phyloP scores from a whole-genome alignment of 2,113 vertebrate genomes.

The Myrmecobius fasciatus region DNA sequence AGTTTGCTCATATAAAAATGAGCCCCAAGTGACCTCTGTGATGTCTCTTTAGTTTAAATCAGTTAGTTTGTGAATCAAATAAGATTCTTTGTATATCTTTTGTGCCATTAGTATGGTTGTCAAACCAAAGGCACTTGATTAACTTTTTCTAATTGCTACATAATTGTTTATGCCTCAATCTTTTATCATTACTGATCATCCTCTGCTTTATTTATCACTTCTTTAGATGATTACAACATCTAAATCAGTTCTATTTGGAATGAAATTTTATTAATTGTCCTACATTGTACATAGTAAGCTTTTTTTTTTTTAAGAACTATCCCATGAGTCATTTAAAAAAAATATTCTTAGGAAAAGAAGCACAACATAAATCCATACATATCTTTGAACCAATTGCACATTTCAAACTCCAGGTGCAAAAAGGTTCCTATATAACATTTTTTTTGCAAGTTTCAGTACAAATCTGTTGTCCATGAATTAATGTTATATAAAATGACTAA shows the following conservation, averaged over 20 bases:
- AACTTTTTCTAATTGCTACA: not conserved
- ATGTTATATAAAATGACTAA: not conserved
- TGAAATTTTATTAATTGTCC: not conserved
- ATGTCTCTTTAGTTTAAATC: not conserved
- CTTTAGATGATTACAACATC: not conserved
- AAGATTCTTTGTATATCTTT: not conserved
- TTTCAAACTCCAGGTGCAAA: not conserved
- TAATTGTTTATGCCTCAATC: not conserved
- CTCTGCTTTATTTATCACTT: not conserved
- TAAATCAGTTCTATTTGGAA: not conserved
- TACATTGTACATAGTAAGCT: not conserved
- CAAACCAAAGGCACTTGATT: not conserved
- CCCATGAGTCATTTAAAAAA: not conserved
- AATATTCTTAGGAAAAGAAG: not conserved
- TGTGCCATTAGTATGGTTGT: not conserved
- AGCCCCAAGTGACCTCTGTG: not conserved
- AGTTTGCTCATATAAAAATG: too few species aligned
- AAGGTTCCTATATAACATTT: not conserved
- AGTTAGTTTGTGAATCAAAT: not conserved
- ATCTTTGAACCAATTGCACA: not conserved
- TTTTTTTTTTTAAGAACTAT: not conserved
- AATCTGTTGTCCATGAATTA: not conserved
- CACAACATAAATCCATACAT: not conserved
- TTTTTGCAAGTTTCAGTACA: not conserved
- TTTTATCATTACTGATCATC: not conserved